Base-by-base conservation (phyloP, 1,140 invertebrate species). In the Eufriesea mexicana region DNA sequence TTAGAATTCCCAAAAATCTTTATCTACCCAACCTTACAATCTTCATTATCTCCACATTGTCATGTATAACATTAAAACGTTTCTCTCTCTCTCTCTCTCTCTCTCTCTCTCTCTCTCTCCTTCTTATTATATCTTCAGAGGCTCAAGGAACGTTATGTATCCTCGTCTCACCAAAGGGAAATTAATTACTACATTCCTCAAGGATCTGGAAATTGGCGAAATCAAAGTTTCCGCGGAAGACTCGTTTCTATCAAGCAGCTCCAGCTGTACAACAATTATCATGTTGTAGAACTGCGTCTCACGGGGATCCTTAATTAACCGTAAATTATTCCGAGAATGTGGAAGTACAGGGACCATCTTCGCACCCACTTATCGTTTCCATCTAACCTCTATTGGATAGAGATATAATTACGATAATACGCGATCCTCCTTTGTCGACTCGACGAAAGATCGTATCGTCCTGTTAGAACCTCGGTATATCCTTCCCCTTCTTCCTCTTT, bases 401-500 rank as follows among this genome's bases (percentile, higher is more conserved):
- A 74, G 72, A 74, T 74, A 74, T 74, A 74, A 74, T 74, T 74
- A 61, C 55, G 72, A 74, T 74, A 61, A 74, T 74, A 47, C 55
- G n/a, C 42, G n/a, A 57, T 55, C 20, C 35, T 57, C 54, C 54
- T 59, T 73, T 73, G 71, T 73, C 23, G 72, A 59, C 18, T 25
- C 55, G 55, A 74, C 72, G 55, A 47, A 57, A 74, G 72, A 74
- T 74, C 55, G 55, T 74, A 74, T 74, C 72, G 35, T 1, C 12
- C 23, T 14, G 42, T 14, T 12, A 8, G 55, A 25, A 6, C n/a
- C 14, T 18, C 8, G 16, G 18, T 54, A 18, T 25, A 57, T 45
- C 14, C 51, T 4, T 8, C 4, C 55, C 9, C 14, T 42, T 16
- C 71, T 45, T 7, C 54, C 6, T 5, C 47, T 16, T 16, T 9